Base-by-base conservation (phyloP, 2,113 vertebrate genomes). In the Actenoides lindsayi region DNA sequence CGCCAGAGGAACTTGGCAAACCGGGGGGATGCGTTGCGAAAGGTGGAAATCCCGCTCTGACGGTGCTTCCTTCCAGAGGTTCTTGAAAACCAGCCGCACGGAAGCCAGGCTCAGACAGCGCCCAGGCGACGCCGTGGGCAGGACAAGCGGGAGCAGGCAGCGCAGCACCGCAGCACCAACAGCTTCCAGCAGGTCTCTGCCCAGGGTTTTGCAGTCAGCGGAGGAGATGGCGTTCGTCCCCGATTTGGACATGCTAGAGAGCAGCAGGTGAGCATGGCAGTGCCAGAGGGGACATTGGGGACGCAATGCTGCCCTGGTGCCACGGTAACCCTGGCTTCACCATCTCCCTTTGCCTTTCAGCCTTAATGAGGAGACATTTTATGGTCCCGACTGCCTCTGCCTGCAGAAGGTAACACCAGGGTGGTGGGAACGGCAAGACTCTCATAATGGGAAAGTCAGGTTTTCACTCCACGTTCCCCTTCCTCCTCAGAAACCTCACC, bases 31-130 rank as follows among this genome's bases (percentile, higher is more conserved):
- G 71, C 68, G 0, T 97, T 97, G 76, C 79, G 6, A 95, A 94
- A 96, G 24, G 35, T 94, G 95, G 94, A 95, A 96, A 92, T 60
- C 56, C 91, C 95, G 15, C 54, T 73, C 50, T 89, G 93, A 83
- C 64, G 0, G 6, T 0, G 6, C 64, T 96, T 97, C 96, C 96
- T 90, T 93, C 65, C 79, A 63, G 68, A 21, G 1, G 5, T 60
- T 37, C 93, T 95, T 96, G 67, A 97, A 97, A 97, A 95, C 35
- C 18, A 4, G 21, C 5, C 2, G 2, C 7, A 0, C 62, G 0
- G 2, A 19, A 13, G 0, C 41, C 0, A 0, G 18, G 50, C 41
- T 88, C 83, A 83, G 53, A 93, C 12, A 37, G 59, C 54, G 2
- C 31, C 63, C 23, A 4, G 37, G 42, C 15, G 2, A 9, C 41